These are phyloP conservation scores for Bovichtus variegatus DNA, from an alignment of 2,797 vertebrate genomes.

Conservation along the genomic window DNA sequence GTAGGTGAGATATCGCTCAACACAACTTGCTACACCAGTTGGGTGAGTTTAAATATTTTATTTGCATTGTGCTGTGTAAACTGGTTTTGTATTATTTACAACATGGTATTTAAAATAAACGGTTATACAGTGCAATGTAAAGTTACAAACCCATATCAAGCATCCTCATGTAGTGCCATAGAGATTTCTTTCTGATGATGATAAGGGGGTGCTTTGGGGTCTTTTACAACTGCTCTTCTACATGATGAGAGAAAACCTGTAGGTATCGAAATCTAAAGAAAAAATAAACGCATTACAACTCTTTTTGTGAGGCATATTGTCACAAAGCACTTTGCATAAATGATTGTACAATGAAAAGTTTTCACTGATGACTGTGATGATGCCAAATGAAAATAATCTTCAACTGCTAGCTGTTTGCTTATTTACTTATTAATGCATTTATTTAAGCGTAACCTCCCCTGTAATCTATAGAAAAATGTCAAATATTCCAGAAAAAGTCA, in stretches of 20 bases:
- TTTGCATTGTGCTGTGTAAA: slow-evolving; percentile 70
- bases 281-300: slow-evolving; percentile 23
- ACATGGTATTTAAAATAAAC: slow-evolving; percentile 55
- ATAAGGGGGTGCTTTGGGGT: slow-evolving; percentile 46
- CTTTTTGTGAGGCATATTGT: slow-evolving; percentile 67
- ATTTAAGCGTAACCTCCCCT: slow-evolving; percentile 64
- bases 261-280: slow-evolving; percentile 28
- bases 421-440: slow-evolving; percentile 72
- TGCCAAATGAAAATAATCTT: slow-evolving; percentile 79
- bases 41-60: slow-evolving; percentile 48
- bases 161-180: slow-evolving; percentile 78
- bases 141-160: slow-evolving; percentile 49
- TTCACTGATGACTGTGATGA: slow-evolving; percentile 78
- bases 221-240: slow-evolving; percentile 30
- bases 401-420: slow-evolving; percentile 70
- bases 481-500: slow-evolving; percentile 42
- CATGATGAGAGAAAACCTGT: slow-evolving; percentile 35
- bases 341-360: slow-evolving; percentile 80
- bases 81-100: slow-evolving; percentile 67
- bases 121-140: slow-evolving; percentile 61
- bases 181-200: slow-evolving; percentile 59
- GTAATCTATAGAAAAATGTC: slow-evolving; percentile 57
- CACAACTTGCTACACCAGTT: slow-evolving; percentile 38
- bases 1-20: slow-evolving; percentile 37
- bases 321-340: slow-evolving; percentile 83